Percentiles rank a stretch among this genome's conserved stretches.
phyloP scores from a whole-genome alignment of 1,140 invertebrate genomes.

The Euglossa dilemma region DNA sequence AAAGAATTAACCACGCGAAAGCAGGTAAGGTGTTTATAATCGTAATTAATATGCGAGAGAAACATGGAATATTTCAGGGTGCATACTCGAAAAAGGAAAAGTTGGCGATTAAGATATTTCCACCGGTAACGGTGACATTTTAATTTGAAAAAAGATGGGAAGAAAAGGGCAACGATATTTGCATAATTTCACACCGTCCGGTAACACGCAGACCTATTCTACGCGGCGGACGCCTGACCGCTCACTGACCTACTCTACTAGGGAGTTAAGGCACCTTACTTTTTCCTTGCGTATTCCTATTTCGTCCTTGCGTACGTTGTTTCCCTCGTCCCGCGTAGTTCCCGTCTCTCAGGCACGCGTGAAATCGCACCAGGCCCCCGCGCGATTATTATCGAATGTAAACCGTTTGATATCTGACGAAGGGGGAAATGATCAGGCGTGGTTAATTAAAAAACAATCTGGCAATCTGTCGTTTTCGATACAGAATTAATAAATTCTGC shows the following conservation, averaged over 20 bases:
- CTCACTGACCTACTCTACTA: slow-evolving; percentile 13
- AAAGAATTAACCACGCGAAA: too few relatives aligned
- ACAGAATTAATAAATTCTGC: neutral
- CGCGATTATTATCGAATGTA: neutral
- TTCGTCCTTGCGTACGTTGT: neutral
- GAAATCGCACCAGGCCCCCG: neutral
- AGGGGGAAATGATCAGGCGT: too few relatives aligned
- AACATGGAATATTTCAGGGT: too few relatives aligned
- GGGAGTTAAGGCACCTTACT: neutral
- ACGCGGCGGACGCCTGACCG: neutral
- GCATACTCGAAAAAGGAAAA: too few relatives aligned
- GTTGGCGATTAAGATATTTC: too few relatives aligned
- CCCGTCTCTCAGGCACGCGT: neutral
- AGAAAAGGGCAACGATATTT: neutral
- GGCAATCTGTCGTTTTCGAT: neutral
- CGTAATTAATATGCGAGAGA: too few relatives aligned
- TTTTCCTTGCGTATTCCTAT: neutral
- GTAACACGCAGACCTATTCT: neutral
- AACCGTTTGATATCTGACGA: neutral
- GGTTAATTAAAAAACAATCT: neutral
- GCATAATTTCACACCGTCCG: neutral
- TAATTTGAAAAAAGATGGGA: neutral
- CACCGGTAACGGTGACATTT: too few relatives aligned
- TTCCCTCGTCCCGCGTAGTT: neutral
- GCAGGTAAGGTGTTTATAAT: too few relatives aligned